Evolutionary conservation across 2,113 vertebrate species (phyloP).

Genomic region (Dascyllus trimaculatus): DNA sequence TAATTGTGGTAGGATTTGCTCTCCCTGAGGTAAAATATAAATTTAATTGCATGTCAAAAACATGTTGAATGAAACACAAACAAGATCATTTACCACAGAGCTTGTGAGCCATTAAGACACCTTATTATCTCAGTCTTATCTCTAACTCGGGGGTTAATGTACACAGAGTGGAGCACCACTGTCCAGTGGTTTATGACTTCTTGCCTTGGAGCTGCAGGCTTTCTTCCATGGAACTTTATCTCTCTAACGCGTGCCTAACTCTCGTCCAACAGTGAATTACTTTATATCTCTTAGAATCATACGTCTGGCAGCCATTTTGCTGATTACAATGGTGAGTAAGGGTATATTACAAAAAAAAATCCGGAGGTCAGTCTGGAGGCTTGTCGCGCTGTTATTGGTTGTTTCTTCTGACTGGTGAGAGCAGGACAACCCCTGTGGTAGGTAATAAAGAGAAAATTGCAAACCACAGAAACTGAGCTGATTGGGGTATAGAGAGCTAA

Average conservation of each 20-base stretch:
- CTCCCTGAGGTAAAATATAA: background rate
- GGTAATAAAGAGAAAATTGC: background rate
- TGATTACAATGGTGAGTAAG: background rate
- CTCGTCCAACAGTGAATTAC: background rate
- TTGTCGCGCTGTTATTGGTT: background rate
- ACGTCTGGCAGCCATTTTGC: background rate
- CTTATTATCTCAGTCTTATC: constrained; percentile 36
- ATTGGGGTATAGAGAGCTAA: background rate
- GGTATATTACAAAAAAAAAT: background rate
- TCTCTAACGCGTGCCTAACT: background rate
- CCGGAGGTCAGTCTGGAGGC: constrained; percentile 4
- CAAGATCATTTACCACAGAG: background rate
- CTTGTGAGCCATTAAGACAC: background rate
- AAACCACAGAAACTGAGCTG: background rate
- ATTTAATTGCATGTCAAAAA: background rate
- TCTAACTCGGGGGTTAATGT: constrained; percentile 47
- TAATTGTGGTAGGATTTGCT: background rate
- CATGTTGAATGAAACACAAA: background rate
- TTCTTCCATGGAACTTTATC: background rate
- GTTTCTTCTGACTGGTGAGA: too few species aligned
- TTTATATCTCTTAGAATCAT: constrained; percentile 4
- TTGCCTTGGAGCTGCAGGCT: background rate
- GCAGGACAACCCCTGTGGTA: background rate
- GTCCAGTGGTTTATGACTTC: constrained; percentile 35
- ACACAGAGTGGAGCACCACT: background rate